Conservation (phyloP, 2,797 vertebrate genomes). For the Cottoperca gobio region DNA sequence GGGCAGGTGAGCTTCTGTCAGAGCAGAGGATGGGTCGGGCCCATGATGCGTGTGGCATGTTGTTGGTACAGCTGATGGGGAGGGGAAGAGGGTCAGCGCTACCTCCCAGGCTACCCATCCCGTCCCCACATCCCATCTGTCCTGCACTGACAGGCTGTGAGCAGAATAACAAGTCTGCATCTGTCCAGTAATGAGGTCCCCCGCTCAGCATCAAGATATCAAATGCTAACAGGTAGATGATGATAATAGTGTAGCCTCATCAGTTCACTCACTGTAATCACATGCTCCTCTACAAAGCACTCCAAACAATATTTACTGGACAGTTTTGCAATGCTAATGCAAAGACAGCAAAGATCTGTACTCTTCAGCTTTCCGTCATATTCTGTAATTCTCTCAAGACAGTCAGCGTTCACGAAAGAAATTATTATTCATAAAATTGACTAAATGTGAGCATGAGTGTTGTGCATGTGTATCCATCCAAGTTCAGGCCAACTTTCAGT, state of each 20-base stretch:
- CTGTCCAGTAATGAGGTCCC: slow-evolving; percentile 70
- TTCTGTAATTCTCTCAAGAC: background rate
- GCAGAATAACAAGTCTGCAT: slow-evolving; percentile 76
- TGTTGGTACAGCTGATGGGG: slow-evolving; percentile 69
- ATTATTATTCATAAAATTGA: background rate
- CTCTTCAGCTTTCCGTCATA: background rate
- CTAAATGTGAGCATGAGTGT: background rate
- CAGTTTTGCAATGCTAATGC: background rate
- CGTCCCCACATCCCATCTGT: slow-evolving; percentile 73
- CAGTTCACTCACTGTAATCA: slow-evolving; percentile 39
- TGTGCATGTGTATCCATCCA: background rate
- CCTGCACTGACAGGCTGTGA: slow-evolving; percentile 67
- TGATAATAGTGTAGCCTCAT: slow-evolving; percentile 29
- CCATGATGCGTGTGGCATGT: slow-evolving; percentile 68
- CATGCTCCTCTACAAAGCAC: background rate
- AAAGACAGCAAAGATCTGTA: background rate
- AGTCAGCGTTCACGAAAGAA: background rate
- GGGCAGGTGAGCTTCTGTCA: slow-evolving; percentile 77
- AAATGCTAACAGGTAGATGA: slow-evolving; percentile 73
- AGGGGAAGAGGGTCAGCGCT: slow-evolving; percentile 69
- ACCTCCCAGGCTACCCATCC: slow-evolving; percentile 74
- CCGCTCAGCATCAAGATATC: slow-evolving; percentile 71
- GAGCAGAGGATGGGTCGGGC: slow-evolving; percentile 59
- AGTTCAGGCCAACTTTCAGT: background rate
- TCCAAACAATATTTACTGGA: slow-evolving; percentile 8